Evolutionary conservation across 92 coral and sea anemone species (phyloP).

Genomic region (Nematostella vectensis): DNA sequence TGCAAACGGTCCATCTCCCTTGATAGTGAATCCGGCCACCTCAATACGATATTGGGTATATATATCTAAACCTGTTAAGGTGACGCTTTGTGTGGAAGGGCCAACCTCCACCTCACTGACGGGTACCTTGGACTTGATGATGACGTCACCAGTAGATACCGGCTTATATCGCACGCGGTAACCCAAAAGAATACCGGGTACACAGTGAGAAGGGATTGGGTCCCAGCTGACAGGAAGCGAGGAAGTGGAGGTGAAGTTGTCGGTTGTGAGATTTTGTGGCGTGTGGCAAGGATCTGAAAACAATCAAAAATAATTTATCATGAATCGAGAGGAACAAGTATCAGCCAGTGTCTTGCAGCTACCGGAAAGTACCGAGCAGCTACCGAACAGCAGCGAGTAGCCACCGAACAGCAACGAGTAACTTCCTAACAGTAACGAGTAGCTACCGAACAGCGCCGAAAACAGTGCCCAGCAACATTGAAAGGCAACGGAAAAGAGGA

Average conservation of each 20-base stretch:
- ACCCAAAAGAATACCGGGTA: conserved; percentile 65
- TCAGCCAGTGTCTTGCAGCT: no score
- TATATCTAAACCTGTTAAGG: conserved; percentile 7
- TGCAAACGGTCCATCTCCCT: conserved; percentile 24
- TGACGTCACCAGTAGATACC: conserved; percentile 29
- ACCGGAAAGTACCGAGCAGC: no score
- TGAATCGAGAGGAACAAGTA: neutral
- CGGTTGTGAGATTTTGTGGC: conserved; percentile 55
- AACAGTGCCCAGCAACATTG: no score
- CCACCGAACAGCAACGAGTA: no score
- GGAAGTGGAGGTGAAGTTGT: conserved; percentile 33
- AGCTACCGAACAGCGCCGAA: no score
- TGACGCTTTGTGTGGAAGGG: conserved; percentile 4
- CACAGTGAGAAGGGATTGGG: conserved; percentile 40
- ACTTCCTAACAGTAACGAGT: no score
- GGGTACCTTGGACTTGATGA: conserved; percentile 2
- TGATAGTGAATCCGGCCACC: conserved; percentile 21
- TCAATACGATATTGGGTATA: conserved; percentile 16
- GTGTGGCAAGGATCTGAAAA: conserved; percentile 33
- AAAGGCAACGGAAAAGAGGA: no score
- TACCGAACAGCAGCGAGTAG: no score
- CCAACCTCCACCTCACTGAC: conserved; percentile 13
- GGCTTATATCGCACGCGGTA: conserved; percentile 50
- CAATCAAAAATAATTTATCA: neutral
- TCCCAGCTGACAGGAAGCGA: conserved; percentile 59